Percentiles rank a stretch among this genome's conserved stretches.
phyloP scores from a whole-genome alignment of 1,140 invertebrate species.

The Phenacoccus solenopsis region DNA sequence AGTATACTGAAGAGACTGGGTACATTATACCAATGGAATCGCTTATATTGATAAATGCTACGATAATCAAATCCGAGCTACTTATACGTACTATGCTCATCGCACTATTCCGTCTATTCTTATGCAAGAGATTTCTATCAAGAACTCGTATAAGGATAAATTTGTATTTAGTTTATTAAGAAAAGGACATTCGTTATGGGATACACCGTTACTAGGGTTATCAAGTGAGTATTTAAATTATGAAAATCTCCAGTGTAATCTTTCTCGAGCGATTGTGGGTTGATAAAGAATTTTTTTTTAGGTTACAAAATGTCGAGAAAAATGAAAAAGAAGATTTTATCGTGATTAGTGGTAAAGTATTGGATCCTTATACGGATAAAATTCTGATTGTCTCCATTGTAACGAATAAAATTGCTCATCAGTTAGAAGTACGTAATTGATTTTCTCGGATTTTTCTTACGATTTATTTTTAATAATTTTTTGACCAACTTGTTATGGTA shows the following conservation, averaged over 20 bases:
- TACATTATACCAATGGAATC: constrained; percentile 52
- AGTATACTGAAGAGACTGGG: constrained; percentile 44
- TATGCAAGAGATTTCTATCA: constrained; percentile 64
- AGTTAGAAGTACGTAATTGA: background rate
- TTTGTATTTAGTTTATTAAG: constrained; percentile 10
- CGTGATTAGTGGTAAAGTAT: background rate
- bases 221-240: constrained; percentile 11
- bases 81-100: constrained; percentile 64
- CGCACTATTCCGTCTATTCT: constrained; percentile 59
- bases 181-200: constrained; percentile 19
- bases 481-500: background rate
- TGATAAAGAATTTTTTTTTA: background rate
- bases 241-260: background rate
- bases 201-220: constrained; percentile 13
- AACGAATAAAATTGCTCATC: background rate
- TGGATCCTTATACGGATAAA: background rate
- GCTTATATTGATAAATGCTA: constrained; percentile 54
- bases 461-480: background rate
- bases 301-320: background rate
- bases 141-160: constrained; percentile 46
- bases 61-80: constrained; percentile 47
- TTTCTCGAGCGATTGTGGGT: background rate
- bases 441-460: background rate
- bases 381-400: background rate
- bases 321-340: background rate